Evolutionary conservation across 2,888 invertebrate species (phyloP).

Genomic region (Clitarchus hookeri): DNA sequence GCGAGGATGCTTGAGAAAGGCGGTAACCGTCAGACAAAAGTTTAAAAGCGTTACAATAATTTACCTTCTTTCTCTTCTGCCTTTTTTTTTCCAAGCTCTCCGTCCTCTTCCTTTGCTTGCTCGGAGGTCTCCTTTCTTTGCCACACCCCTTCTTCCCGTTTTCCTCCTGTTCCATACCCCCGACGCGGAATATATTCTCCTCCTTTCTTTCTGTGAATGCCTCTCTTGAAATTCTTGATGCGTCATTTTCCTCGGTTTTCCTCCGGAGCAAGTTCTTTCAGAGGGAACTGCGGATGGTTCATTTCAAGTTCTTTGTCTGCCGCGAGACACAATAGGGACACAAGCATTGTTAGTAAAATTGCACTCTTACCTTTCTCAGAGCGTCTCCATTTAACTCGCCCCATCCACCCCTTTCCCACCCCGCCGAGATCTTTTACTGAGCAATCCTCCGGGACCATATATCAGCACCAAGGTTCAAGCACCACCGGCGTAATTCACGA

Average conservation of each 20-base stretch:
- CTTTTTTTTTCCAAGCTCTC: neutral
- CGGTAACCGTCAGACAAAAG: constrained; percentile 40
- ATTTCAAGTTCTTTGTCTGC: constrained; percentile 24
- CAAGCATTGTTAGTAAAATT: neutral
- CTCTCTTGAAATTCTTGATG: constrained; percentile 27
- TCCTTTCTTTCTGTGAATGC: constrained; percentile 14
- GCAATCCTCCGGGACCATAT: neutral
- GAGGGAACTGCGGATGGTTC: constrained; percentile 22
- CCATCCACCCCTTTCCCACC: neutral
- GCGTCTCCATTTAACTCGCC: neutral
- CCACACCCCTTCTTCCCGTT: neutral
- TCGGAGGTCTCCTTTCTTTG: constrained; percentile 10
- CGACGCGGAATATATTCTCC: neutral
- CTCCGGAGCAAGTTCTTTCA: neutral
- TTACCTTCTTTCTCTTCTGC: constrained; percentile 32
- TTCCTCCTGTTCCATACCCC: neutral
- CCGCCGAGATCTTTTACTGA: neutral
- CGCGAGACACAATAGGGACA: neutral
- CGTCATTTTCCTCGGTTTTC: constrained; percentile 21
- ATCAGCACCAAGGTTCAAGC: neutral
- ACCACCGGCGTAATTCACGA: neutral
- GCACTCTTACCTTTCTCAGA: neutral
- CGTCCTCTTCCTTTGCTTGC: neutral
- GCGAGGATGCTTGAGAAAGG: constrained; percentile 36
- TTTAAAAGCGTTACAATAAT: constrained; percentile 38